Base-by-base conservation (phyloP, 2,888 invertebrate genomes). In the Nysson spinosus region DNA sequence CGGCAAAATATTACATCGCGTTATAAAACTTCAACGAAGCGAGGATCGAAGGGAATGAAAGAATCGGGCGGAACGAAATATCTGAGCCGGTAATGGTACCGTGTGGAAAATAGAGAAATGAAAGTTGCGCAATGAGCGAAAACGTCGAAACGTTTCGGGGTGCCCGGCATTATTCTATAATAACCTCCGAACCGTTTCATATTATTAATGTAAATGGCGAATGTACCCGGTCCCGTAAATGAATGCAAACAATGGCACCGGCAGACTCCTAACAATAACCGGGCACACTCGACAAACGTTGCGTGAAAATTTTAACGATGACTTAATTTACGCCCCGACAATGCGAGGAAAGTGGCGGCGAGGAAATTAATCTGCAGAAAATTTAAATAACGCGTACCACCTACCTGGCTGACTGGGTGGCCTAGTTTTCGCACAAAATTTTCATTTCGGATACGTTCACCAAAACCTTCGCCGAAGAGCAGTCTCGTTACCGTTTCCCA, bases 161-260 rank as follows among this genome's bases (percentile, higher is more conserved):
- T 37, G 47, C 39, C 49, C 39, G 34, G 54, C 34, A 16, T 20
- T 26, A 34, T 46, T 49, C 55, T 19, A 12, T 46, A 57, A 69
- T 46, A 20, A 47, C 16, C 42, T 12, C 9, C 51, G 49, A 54
- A n/a, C 22, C 50, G 55, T 58, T 42, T 57, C 44, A 67, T 58
- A 62, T 60, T 54, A 47, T 62, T 71, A 56, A 52, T 49, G 64
- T 52, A 54, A 63, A 68, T 57, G 26, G 55, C 47, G 42, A 40
- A 17, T 42, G 50, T 32, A 54, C 30, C 32, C 26, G 34, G 26
- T 42, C 37, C 16, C 46, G 42, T 34, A 54, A 70, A 67, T 37
- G 67, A 75, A 63, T 51, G 63, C 71, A 75, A 75, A 75, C 67
- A 75, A 63, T 37, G 52, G 52, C 24, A 9, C 28, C 16, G 32